Evolutionary conservation across 1,140 invertebrate species (phyloP).

Genomic region (Schlechtendalia chinensis): DNA sequence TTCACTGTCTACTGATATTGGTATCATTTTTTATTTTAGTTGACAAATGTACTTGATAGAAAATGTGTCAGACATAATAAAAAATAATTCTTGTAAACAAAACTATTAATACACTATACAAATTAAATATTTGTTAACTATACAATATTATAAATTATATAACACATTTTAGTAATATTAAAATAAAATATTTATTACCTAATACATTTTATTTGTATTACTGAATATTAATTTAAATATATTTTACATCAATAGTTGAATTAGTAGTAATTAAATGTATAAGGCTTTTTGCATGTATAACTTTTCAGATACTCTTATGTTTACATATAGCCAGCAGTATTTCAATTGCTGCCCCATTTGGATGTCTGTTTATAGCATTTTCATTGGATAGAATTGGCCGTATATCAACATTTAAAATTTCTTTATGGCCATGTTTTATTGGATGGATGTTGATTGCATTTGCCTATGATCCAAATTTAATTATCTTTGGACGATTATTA

Average conservation of each 20-base stretch:
- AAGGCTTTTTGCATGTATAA: conserved; percentile 12
- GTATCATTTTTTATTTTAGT: too few species aligned
- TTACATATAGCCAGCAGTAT: conserved; percentile 60
- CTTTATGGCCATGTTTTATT: conserved; percentile 62
- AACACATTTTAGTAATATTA: too few species aligned
- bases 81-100: too few species aligned
- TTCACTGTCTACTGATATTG: too few species aligned
- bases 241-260: not conserved
- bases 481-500: conserved; percentile 65
- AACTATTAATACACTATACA: too few species aligned
- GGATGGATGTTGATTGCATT: conserved; percentile 66
- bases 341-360: conserved; percentile 60
- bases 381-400: conserved; percentile 66
- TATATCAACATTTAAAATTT: conserved; percentile 63
- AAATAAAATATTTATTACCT: not conserved
- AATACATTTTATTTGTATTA: not conserved
- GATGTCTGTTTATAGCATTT: conserved; percentile 60
- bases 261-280: not conserved
- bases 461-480: conserved; percentile 57
- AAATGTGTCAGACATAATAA: too few species aligned
- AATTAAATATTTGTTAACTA: too few species aligned
- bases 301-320: conserved; percentile 44
- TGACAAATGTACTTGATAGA: too few species aligned
- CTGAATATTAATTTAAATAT: not conserved
- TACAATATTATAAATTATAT: too few species aligned